phyloP scores from a whole-genome alignment of 2,797 vertebrate genomes.

The Mionectes olivaceus region DNA sequence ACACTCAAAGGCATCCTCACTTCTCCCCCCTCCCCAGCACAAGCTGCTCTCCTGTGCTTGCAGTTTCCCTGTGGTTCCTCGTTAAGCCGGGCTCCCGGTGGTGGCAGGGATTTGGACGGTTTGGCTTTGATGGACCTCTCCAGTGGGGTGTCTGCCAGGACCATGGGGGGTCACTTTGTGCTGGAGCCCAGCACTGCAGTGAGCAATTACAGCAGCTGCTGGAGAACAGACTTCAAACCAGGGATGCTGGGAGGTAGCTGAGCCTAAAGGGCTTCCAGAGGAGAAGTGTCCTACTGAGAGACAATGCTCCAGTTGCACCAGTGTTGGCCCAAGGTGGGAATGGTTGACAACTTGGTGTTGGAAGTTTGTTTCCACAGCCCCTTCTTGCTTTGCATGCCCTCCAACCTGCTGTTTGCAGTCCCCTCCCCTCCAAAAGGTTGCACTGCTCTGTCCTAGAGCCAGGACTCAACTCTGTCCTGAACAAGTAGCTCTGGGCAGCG shows the following conservation, averaged over 20 bases:
- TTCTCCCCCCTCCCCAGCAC: not conserved
- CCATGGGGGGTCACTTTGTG: not conserved
- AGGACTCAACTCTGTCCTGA: not conserved
- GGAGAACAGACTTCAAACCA: not conserved
- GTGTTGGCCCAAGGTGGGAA: not conserved
- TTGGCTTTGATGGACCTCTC: constrained; percentile 17
- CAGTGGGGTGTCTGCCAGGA: not conserved
- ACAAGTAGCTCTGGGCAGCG: not conserved
- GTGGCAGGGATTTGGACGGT: not conserved
- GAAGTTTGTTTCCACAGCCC: not conserved
- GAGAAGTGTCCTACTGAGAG: not conserved
- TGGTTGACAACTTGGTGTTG: not conserved
- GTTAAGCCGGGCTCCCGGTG: not conserved
- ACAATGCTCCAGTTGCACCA: rapidly evolving
- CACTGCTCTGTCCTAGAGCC: not conserved
- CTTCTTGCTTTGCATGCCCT: not conserved
- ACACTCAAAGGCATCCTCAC: rapidly evolving
- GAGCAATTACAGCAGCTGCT: not conserved
- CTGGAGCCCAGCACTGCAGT: not conserved
- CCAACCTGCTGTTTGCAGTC: not conserved
- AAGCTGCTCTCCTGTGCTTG: not conserved
- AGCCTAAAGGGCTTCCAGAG: not conserved
- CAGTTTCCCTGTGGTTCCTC: not conserved
- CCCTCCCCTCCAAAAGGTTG: not conserved
- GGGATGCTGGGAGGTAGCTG: not conserved